phyloP scores from a whole-genome alignment of 64 coral and sea anemone species.

The Pachyseris speciosa region DNA sequence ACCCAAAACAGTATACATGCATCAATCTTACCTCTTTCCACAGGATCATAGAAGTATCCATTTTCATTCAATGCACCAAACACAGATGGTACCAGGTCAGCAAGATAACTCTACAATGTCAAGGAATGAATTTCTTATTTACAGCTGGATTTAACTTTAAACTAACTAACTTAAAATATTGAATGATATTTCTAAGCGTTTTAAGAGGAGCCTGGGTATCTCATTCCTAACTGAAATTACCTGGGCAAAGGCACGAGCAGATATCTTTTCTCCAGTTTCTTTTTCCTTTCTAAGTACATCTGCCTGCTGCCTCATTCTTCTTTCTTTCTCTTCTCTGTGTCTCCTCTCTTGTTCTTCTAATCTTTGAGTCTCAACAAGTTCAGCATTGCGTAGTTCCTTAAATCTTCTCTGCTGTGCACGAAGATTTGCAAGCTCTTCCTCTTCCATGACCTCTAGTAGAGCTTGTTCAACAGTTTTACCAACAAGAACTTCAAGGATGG shows the following conservation, averaged over 20 bases:
- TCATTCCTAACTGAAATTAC: conserved; percentile 30
- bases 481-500: conserved; percentile 94
- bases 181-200: background rate
- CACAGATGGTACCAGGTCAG: conserved; percentile 97
- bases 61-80: conserved; percentile 99
- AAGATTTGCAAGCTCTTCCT: conserved; percentile 94
- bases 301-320: conserved; percentile 96
- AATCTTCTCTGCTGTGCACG: conserved; percentile 92
- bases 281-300: conserved; percentile 95
- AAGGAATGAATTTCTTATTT: background rate
- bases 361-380: conserved; percentile 98
- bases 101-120: conserved; percentile 89
- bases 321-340: conserved; percentile 97
- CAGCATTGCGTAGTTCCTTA: conserved; percentile 95
- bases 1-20: background rate
- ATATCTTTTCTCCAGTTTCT: conserved; percentile 97
- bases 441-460: conserved; percentile 96
- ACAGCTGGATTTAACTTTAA: background rate
- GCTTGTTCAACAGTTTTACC: conserved; percentile 98
- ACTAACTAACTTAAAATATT: background rate
- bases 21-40: conserved; percentile 87
- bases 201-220: background rate
- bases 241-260: conserved; percentile 97
- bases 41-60: conserved; percentile 99
- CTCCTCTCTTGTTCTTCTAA: conserved; percentile 99